Evolutionary conservation across 2,797 vertebrate species (phyloP), one percentile per base, ranked within the genome.

Genomic region (Galago senegalensis): DNA sequence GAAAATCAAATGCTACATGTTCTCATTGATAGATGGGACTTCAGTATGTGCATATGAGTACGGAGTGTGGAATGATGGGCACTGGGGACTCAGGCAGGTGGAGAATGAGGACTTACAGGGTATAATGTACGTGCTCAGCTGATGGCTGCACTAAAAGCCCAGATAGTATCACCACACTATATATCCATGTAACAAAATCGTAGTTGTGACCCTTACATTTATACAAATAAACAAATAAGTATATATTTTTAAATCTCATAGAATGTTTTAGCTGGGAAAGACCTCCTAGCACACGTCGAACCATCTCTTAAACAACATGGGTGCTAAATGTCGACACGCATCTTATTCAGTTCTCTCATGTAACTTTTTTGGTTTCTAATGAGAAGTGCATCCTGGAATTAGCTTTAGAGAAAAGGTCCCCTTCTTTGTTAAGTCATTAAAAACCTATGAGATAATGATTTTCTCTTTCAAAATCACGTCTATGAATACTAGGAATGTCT

Each of bases 381-480:
- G n/a, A 92, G 56, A 87, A 92, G 81, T 76, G 13, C 27, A 61
- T 75, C 75, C 46, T 87, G 56, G 12, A 61, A 72, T 67, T 84
- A 72, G 8, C 70, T 81, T 91, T 34, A 72, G 29, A 61, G 21
- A 16, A n/a, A 27, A 84, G 65, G 11, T 49, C 25, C 7, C 25
- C 87, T 56, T 86, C 23, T 94, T 92, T 67, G 63, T 67, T n/a
- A 80, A 88, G 16, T 49, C 29, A 13, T 84, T 93, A 85, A 85
- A 87, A 77, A 23, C 6, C 67, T 21, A 1, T 40, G 23, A 37
- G 60, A 79, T 96, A 93, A 13, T 3, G 37, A 84, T 60, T 89
- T 90, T 49, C 56, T 96, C 34, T 76, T 91, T 60, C 21, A 56
- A 76, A 92, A 92, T 25, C 5, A 4, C 65, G 40, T 58, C 46